phyloP scores from a whole-genome alignment of 1,140 invertebrate species.

The Agrilus planipennis region DNA sequence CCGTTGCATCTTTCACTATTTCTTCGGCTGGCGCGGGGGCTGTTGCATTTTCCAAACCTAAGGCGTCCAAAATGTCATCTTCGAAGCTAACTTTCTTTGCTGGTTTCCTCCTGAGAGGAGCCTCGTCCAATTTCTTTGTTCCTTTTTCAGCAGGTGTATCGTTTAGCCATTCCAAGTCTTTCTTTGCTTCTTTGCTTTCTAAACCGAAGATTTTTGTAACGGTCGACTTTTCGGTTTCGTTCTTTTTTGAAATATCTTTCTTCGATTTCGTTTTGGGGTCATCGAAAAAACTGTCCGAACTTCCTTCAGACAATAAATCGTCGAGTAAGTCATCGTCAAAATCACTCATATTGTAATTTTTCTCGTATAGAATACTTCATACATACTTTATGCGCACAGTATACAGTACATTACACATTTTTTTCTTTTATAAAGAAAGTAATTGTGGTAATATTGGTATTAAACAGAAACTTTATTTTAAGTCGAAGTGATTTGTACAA shows the following conservation, averaged over 20 bases:
- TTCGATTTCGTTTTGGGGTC: conserved; percentile 26
- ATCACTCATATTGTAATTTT: background rate
- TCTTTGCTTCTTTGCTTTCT: conserved; percentile 8
- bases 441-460: too few relatives aligned
- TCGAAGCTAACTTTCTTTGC: conserved; percentile 25
- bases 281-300: conserved; percentile 41
- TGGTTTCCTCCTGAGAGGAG: conserved; percentile 1
- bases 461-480: too few relatives aligned
- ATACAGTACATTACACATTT: too few relatives aligned
- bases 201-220: conserved; percentile 25
- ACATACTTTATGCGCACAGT: too few relatives aligned
- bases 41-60: conserved; percentile 10
- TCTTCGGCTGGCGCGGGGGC: background rate
- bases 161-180: conserved; percentile 6
- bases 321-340: conserved; percentile 30
- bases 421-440: too few relatives aligned
- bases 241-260: conserved; percentile 16
- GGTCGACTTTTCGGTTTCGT: conserved; percentile 21
- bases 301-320: conserved; percentile 34
- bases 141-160: conserved; percentile 1
- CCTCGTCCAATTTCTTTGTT: conserved; percentile 20
- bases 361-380: too few relatives aligned
- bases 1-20: background rate
- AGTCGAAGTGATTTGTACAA: too few relatives aligned
- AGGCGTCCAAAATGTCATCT: conserved; percentile 18